Evolutionary conservation across 2,888 invertebrate genomes (phyloP), one percentile per base, ranked within the genome.

Genomic region (Lydus trimaculatus): DNA sequence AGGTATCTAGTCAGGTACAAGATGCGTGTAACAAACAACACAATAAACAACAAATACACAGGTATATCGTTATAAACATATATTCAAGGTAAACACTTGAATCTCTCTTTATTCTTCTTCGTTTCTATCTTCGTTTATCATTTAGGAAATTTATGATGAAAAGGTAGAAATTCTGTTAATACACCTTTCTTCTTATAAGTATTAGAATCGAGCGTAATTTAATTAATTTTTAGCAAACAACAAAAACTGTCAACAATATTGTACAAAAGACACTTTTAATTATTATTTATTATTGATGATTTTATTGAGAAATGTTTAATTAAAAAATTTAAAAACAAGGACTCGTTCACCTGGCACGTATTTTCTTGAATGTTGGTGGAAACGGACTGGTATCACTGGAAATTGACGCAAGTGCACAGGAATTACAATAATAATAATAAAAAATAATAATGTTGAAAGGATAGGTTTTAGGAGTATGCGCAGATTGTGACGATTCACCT

Each of bases 401-500:
- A 25, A 56, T 56, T 56, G 56, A 56, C 56, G 56, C 56, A 56
- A 56, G 56, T 56, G 56, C 56, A 56, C 25, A 56, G 56, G 56
- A 56, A 56, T 56, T 15, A 25, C 6, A 65, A 56, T 31, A 61
- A 60, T 17, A 25, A 23, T n/a, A 58, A 67, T 28, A 61, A 59
- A 62, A 64, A 62, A 68, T 43, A 33, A 8, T 5, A 33, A 33
- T 64, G 59, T 68, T 68, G 28, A 62, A 65, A 48, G 65, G 28
- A 62, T 62, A 48, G 65, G 65, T 64, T 43, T 52, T 39, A 36
- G 11, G 69, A 65, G 69, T 59, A 63, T 69, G 69, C 69, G 69
- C 69, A 69, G 65, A 65, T 31, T 36, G n/a, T n/a, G 17, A 61
- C 28, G 15, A 52, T 65, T 39, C 69, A 69, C 69, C 69, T 69